phyloP scores from a whole-genome alignment of 2,113 vertebrate genomes.

The Girardinichthys multiradiatus region DNA sequence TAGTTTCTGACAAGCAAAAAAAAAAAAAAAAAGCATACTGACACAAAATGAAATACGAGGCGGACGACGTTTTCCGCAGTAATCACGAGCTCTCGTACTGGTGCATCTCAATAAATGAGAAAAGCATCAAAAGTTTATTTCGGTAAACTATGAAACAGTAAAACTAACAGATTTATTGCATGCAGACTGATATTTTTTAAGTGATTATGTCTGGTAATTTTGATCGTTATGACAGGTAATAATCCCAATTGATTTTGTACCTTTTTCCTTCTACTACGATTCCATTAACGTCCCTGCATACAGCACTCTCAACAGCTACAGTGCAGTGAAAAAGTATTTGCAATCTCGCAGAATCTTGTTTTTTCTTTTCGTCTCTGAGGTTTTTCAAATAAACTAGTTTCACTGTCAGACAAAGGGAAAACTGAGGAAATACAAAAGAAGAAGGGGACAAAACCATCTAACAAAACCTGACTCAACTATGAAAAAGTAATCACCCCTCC shows the following conservation, averaged over 20 bases:
- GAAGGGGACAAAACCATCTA: no score
- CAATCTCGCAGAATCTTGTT: no score
- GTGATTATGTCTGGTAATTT: background rate
- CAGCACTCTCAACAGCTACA: no score
- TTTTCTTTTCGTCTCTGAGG: no score
- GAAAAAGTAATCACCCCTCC: background rate
- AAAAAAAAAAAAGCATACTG: constrained; percentile 68
- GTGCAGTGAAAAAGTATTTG: no score
- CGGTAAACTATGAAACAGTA: background rate
- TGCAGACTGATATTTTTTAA: background rate
- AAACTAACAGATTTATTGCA: background rate
- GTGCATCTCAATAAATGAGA: background rate
- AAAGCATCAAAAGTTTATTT: background rate
- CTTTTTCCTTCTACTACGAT: background rate
- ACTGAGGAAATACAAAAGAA: no score
- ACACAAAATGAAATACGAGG: constrained; percentile 66
- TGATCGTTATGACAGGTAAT: background rate
- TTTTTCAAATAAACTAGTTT: no score
- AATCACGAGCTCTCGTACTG: constrained; percentile 64
- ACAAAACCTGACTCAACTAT: background rate
- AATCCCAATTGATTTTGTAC: background rate
- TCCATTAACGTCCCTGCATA: no score
- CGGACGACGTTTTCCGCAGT: constrained; percentile 56
- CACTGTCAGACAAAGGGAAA: background rate
- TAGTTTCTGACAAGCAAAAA: constrained; percentile 80